Base-by-base conservation (phyloP, 2,113 vertebrate genomes). In the Cygnus atratus region DNA sequence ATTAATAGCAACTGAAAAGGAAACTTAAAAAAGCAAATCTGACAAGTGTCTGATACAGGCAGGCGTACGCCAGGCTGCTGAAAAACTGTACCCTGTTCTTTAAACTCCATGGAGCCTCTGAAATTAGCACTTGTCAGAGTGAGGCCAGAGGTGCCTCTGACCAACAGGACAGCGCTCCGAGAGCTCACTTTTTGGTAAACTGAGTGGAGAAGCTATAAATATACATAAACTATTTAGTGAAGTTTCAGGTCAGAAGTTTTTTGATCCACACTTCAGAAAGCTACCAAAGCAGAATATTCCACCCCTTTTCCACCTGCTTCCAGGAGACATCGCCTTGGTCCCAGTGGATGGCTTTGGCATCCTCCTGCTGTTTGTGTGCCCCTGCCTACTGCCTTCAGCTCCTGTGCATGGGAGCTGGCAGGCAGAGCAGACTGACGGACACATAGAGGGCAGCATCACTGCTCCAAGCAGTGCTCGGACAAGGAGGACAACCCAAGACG, bases 321-420 rank as follows among this genome's bases (percentile, higher is more conserved):
- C 46, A 68, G 20, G 5, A 61, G 65, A 0, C 3, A 39, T 55
- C 26, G 44, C 31, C 61, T 66, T 35, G 35, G 35, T 50, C 48
- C 24, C 77, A 72, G 46, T 3, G 13, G 63, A 20, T 18, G 57
- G 72, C 15, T 46, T 87, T 17, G 82, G 61, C 37, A 86, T 52
- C 13, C 4, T 57, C 22, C 31, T 55, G 52, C 25, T 4, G 4
- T 59, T 58, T 39, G 28, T 6, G 28, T 50, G 44, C 55, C 67
- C 57, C 22, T 58, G 76, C n/a, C 46, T n/a, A 19, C 39, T 9
- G 28, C 21, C 44, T 41, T 84, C 35, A 39, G 59, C 43, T 46
- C 24, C 31, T 25, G 0, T 8, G 28, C 2, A 1, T 0, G 0
- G n/a, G 16, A 75, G 24, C 67, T 5, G 10, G 59, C 44, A 35